Conservation (phyloP, 2,888 invertebrate genomes). For the Lacanobia oleracea region DNA sequence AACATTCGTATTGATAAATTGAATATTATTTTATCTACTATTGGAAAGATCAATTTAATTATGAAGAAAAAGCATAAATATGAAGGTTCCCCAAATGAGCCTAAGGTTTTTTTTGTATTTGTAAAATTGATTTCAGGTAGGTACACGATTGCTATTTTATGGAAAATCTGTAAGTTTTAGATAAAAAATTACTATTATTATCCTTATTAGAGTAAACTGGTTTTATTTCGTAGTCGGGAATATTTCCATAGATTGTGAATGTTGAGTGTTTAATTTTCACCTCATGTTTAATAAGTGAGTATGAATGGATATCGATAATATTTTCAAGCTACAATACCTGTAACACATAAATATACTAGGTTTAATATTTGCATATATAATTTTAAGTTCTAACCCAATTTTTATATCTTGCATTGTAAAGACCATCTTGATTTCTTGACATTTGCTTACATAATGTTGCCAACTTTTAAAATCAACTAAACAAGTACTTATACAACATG, state of each 20-base stretch:
- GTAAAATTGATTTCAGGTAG: neutral
- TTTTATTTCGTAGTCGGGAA: neutral
- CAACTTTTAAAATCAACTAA: slow-evolving; percentile 16
- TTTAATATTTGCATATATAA: slow-evolving; percentile 7
- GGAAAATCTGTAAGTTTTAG: too few species aligned
- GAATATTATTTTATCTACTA: neutral
- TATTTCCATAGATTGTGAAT: neutral
- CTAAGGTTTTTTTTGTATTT: neutral
- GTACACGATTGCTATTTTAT: too few species aligned
- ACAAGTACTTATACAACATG: slow-evolving; percentile 11
- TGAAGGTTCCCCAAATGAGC: neutral
- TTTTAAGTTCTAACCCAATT: slow-evolving; percentile 9
- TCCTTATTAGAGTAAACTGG: neutral
- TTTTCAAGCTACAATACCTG: slow-evolving; percentile 18
- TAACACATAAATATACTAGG: slow-evolving; percentile 7
- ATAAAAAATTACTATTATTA: too few species aligned
- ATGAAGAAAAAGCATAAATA: neutral
- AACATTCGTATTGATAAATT: neutral
- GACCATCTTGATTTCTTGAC: slow-evolving; percentile 15
- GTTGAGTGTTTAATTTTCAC: neutral
- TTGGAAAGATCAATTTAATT: slow-evolving; percentile 2
- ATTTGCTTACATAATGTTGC: slow-evolving; percentile 35
- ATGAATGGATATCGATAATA: slow-evolving; percentile 25
- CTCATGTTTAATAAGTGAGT: neutral
- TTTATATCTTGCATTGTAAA: slow-evolving; percentile 8